Percentiles rank a stretch among this genome's conserved stretches.
These are phyloP conservation scores for Rhinophrynus dorsalis DNA, from an alignment of 2,797 vertebrate species.

Conservation along the genomic window DNA sequence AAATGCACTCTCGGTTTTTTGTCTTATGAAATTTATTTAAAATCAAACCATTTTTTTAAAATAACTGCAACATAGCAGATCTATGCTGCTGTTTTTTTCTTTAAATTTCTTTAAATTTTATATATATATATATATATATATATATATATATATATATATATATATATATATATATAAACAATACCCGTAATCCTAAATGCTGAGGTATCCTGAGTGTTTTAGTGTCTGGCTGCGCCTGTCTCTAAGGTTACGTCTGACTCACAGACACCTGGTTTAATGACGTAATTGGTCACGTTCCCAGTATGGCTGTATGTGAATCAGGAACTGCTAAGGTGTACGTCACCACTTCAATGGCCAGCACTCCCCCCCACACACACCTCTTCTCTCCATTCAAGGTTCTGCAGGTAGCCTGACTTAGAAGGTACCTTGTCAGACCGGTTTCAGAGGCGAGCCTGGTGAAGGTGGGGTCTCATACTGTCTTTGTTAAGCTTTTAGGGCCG, in stretches of 20 bases:
- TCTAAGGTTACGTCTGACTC: conserved; percentile 11
- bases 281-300: conserved; percentile 19
- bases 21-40: too few species aligned
- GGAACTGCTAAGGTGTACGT: conserved; percentile 25
- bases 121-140: too few species aligned
- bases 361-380: conserved; percentile 9
- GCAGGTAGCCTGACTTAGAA: conserved; percentile 19
- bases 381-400: conserved; percentile 38
- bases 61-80: too few species aligned
- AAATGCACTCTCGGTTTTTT: too few species aligned
- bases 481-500: conserved; percentile 37
- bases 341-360: conserved; percentile 26
- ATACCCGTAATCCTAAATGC: too few species aligned
- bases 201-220: too few species aligned
- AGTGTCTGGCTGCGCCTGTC: too few species aligned
- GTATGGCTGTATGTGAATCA: background rate
- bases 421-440: conserved; percentile 45
- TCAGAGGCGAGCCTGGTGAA: conserved; percentile 36
- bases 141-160: too few species aligned
- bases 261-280: conserved; percentile 28
- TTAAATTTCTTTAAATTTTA: too few species aligned
- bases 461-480: conserved; percentile 30
- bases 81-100: too few species aligned
- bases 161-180: too few species aligned
- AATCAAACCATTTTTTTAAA: too few species aligned